Evolutionary conservation across 2,113 vertebrate species (phyloP).

Genomic region (Sisor rabdophorus): DNA sequence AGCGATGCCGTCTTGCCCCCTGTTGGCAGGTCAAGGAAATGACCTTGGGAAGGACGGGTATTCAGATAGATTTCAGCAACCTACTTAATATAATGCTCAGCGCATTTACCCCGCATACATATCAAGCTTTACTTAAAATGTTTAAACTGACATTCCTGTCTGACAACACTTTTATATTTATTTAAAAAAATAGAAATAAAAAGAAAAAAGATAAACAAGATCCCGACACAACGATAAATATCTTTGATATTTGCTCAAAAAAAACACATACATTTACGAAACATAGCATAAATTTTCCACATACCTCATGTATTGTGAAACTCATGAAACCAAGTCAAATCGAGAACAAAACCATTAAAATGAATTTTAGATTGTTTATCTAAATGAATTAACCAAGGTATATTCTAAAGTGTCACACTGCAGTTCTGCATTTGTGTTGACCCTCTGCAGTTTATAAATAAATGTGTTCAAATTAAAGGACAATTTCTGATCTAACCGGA

Average conservation of each 20-base stretch:
- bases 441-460: background rate
- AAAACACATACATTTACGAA: no score
- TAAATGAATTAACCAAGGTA: background rate
- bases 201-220: background rate
- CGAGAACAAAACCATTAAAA: no score
- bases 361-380: no score
- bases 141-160: background rate
- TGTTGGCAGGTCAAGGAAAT: slow-evolving; percentile 19
- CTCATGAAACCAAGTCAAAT: no score
- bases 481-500: background rate
- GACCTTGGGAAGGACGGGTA: background rate
- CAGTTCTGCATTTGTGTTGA: background rate
- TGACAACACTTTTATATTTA: background rate
- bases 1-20: slow-evolving; percentile 35
- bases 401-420: background rate
- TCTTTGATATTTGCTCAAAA: no score
- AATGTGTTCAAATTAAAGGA: background rate
- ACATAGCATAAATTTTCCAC: no score
- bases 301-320: no score
- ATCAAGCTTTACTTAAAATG: background rate
- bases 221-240: no score
- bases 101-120: background rate
- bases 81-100: no score
- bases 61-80: slow-evolving; percentile 1
- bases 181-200: background rate